Base-by-base conservation (phyloP, 2,797 vertebrate genomes). In the Parotocinclus haroldoi region DNA sequence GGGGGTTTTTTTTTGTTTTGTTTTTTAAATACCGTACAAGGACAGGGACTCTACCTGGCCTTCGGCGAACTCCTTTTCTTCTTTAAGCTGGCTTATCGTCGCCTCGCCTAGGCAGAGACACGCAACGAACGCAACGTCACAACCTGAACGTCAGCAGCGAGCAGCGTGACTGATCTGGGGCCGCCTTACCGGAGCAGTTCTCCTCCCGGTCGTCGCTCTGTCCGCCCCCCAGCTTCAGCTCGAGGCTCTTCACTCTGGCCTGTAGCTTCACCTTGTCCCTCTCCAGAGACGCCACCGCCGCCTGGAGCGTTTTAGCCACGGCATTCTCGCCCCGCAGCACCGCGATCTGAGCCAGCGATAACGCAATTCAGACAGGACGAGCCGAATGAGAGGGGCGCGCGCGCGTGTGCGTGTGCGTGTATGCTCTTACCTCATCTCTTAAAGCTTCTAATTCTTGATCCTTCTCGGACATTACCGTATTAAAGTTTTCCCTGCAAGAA, bases 381-480 rank as follows among this genome's bases (percentile, higher is more conserved):
- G 40, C 10, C 8, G 1, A n/a, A n/a, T n/a, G n/a, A n/a, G n/a
- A n/a, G n/a, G n/a, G n/a, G n/a, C n/a, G n/a, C n/a, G n/a, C n/a
- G n/a, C n/a, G n/a, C n/a, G 27, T 27, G 27, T 5, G 5, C 2
- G 5, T 27, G 27, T 27, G 27, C 5, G 27, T 27, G 2, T 46
- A 63, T 37, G 40, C 8, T 19, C 45, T 60, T 83, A 96, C 96
- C 94, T 98, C 96, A 7, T 89, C 94, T 79, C 93, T 89, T 81
- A 98, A 91, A 42, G 89, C 93, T 69, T 97, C 92, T 75, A 98
- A 87, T 66, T 98, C 95, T 42, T 81, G 87, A 76, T 98, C 95
- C 82, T 92, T 95, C 56, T 96, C 91, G 10, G 91, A 91, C 83
- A 93, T 90, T 76, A 93, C 87, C 80, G 89, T 91, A 76, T 89